phyloP scores from a whole-genome alignment of 2,113 vertebrate species.

The Athene cunicularia region DNA sequence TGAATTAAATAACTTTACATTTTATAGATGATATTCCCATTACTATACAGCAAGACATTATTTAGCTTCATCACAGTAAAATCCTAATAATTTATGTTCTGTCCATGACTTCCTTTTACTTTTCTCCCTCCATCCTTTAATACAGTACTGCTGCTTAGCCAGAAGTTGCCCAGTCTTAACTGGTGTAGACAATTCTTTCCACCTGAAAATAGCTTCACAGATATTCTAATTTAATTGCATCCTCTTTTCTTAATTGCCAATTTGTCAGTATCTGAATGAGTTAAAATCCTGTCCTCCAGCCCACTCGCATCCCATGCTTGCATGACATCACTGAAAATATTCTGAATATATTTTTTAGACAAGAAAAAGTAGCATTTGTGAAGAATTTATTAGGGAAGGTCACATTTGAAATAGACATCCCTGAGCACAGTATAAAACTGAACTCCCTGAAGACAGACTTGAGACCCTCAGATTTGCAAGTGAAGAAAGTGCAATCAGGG shows the following conservation, averaged over 20 bases:
- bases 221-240: neutral
- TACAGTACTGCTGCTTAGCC: neutral
- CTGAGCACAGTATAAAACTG: neutral
- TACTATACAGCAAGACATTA: neutral
- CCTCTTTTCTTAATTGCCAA: neutral
- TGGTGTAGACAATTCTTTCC: neutral
- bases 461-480: neutral
- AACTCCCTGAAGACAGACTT: neutral
- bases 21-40: neutral
- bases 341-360: neutral
- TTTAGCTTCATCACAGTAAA: neutral
- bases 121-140: neutral
- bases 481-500: neutral
- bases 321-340: neutral
- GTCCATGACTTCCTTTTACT: neutral
- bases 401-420: neutral
- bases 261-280: neutral
- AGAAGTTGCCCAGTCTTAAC: neutral
- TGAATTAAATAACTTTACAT: neutral
- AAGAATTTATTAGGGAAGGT: neutral
- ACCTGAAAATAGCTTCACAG: neutral
- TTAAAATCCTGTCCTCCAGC: neutral
- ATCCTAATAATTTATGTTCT: neutral
- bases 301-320: neutral
- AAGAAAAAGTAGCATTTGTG: neutral